Conservation (phyloP, 1,140 invertebrate genomes). For the Oedothorax gibbosus region DNA sequence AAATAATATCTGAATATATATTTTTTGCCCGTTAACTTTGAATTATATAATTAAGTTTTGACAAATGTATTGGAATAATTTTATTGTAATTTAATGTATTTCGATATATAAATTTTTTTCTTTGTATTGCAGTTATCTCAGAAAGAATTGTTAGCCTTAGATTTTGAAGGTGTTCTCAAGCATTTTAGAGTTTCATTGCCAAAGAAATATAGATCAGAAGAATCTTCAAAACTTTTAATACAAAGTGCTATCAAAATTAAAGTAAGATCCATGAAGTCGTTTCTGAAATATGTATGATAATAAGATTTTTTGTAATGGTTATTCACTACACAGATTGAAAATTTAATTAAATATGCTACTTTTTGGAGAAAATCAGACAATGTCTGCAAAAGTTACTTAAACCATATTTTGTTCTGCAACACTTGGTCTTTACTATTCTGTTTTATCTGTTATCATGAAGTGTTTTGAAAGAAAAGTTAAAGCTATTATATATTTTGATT, state of each 20-base stretch:
- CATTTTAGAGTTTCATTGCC: slow-evolving; percentile 95
- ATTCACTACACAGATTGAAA: too few species aligned
- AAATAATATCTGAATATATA: not conserved
- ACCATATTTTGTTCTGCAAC: too few species aligned
- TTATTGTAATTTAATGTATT: not conserved
- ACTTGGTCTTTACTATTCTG: too few species aligned
- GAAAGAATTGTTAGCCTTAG: slow-evolving; percentile 91
- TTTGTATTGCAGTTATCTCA: slow-evolving; percentile 76
- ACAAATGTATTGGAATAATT: not conserved
- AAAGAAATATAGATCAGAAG: slow-evolving; percentile 93
- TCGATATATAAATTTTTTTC: not conserved
- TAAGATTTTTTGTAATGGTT: not conserved
- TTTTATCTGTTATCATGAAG: too few species aligned
- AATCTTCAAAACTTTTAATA: slow-evolving; percentile 88
- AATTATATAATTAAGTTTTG: not conserved
- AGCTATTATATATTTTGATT: not conserved
- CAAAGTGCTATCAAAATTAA: slow-evolving; percentile 90
- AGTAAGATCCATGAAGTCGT: slow-evolving; percentile 69
- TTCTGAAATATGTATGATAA: not conserved
- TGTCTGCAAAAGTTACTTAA: too few species aligned
- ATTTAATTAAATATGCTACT: too few species aligned
- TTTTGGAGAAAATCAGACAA: too few species aligned
- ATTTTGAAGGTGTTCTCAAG: slow-evolving; percentile 95
- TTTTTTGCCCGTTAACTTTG: not conserved
- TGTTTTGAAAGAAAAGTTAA: not conserved